Base-by-base conservation (phyloP, 2,888 invertebrate genomes). In the Sisyra nigra region DNA sequence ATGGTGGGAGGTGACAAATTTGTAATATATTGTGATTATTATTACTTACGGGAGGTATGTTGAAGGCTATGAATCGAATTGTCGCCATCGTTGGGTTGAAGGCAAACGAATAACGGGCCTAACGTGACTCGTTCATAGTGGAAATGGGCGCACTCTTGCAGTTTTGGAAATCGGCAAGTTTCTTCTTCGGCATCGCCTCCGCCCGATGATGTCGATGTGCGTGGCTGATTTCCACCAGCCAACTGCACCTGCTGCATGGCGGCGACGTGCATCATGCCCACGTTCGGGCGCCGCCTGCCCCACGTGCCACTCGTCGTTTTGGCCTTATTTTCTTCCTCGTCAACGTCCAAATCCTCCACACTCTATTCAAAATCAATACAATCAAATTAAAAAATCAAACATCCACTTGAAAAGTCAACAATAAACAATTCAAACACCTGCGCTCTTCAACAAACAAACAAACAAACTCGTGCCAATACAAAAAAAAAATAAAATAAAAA, bases 131-230 rank as follows among this genome's bases (percentile, higher is more conserved):
- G 74, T 58, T 96, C 94, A 65, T 96, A 97, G 65, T 97, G 97
- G 65, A 97, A 97, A 62, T 97, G 97, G 4, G 94, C 94, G 65
- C 96, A 97, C 60, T 96, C 94, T 62, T 93, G 92, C 47, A 96
- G 72, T 58, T 85, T 84, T 42, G 86, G 87, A 66, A 88, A 87
- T 44, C 81, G 71, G 51, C 77, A 74, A 40, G 65, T 60, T 48
- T 63, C 63, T 15, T 35, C 45, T 34, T 30, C 40, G 18, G 29
- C 44, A 19, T 34, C 40, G 30, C 24, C 45, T 29, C 44, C 55
- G 58, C 44, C 53, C 24, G 13, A 24, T 24, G 24, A 24, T 24
- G 24, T 24, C 7, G 24, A 24, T 7, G 24, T 24, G 15, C 32
- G 14, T 13, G 11, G 44, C 18, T 34, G 24, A 14, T 29, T n/a